Conservation (phyloP, 2,888 invertebrate species). For the Syrphus vitripennis region DNA sequence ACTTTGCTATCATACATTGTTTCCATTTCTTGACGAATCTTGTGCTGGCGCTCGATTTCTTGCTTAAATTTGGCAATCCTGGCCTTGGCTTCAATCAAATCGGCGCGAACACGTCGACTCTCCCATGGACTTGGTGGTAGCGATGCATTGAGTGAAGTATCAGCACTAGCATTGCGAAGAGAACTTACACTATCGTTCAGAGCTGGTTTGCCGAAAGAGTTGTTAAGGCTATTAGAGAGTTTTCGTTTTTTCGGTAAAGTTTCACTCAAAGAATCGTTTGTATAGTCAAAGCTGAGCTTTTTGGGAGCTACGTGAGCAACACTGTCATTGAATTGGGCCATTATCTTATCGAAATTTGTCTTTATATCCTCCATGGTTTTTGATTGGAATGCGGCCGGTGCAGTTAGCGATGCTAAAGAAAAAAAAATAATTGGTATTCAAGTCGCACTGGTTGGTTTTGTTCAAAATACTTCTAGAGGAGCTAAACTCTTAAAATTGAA, state of each 20-base stretch:
- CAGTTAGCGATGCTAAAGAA: neutral
- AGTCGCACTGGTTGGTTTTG: neutral
- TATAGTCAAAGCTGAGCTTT: conserved; percentile 77
- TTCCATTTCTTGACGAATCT: conserved; percentile 87
- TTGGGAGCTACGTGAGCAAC: conserved; percentile 78
- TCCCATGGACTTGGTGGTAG: conserved; percentile 84
- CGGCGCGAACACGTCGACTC: conserved; percentile 84
- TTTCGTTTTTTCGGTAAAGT: conserved; percentile 78
- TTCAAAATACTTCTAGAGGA: neutral
- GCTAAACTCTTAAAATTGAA: neutral
- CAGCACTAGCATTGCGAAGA: conserved; percentile 7
- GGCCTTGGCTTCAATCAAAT: conserved; percentile 85
- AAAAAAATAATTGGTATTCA: neutral
- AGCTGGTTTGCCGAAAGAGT: conserved; percentile 61
- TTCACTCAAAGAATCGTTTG: conserved; percentile 76
- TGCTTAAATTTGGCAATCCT: conserved; percentile 80
- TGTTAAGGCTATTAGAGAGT: conserved; percentile 73
- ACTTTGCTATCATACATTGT: conserved; percentile 88
- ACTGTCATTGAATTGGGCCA: conserved; percentile 78
- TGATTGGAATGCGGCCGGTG: neutral
- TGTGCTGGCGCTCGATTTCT: conserved; percentile 86
- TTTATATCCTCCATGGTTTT: conserved; percentile 79
- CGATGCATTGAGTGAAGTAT: conserved; percentile 67
- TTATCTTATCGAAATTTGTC: conserved; percentile 78
- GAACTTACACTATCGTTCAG: conserved; percentile 70